Evolutionary conservation across 2,888 invertebrate genomes (phyloP).

Genomic region (Epinotia ramella): DNA sequence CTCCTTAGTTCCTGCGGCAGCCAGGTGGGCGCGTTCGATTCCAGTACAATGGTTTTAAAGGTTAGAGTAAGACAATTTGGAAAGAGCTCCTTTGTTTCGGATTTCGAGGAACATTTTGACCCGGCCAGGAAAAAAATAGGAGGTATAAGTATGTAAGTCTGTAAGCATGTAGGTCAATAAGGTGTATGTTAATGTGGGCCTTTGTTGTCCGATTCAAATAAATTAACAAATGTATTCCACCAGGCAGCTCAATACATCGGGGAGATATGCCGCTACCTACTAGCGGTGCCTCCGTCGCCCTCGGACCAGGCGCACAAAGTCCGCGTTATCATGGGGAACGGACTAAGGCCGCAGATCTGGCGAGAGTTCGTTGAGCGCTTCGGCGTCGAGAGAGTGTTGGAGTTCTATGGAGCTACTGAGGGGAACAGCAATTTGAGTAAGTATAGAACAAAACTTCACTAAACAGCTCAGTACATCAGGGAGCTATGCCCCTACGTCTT

Average conservation of each 20-base stretch:
- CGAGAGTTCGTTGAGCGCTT: conserved; percentile 90
- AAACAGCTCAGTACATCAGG: conserved; percentile 89
- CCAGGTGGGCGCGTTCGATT: too few relatives aligned
- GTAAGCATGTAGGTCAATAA: too few relatives aligned
- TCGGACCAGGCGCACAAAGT: conserved; percentile 88
- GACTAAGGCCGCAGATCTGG: conserved; percentile 97
- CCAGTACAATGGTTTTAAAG: too few relatives aligned
- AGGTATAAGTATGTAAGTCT: too few relatives aligned
- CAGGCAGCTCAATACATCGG: conserved; percentile 95
- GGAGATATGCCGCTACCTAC: conserved; percentile 93
- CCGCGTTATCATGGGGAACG: conserved; percentile 95
- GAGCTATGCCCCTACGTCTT: too few relatives aligned
- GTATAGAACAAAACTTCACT: conserved; percentile 51
- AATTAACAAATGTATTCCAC: conserved; percentile 45
- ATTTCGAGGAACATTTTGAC: too few relatives aligned
- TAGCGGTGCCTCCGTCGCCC: conserved; percentile 88
- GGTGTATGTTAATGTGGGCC: too few relatives aligned
- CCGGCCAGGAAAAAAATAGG: too few relatives aligned
- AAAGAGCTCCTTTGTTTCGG: too few relatives aligned
- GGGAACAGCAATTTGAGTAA: conserved; percentile 96
- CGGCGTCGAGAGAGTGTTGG: conserved; percentile 90
- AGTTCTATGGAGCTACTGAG: conserved; percentile 98
- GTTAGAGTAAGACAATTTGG: too few relatives aligned
- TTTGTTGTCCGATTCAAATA: too few relatives aligned
- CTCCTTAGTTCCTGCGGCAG: too few relatives aligned